Conservation (phyloP, 2,113 vertebrate genomes). For the Halichoeres trimaculatus region DNA sequence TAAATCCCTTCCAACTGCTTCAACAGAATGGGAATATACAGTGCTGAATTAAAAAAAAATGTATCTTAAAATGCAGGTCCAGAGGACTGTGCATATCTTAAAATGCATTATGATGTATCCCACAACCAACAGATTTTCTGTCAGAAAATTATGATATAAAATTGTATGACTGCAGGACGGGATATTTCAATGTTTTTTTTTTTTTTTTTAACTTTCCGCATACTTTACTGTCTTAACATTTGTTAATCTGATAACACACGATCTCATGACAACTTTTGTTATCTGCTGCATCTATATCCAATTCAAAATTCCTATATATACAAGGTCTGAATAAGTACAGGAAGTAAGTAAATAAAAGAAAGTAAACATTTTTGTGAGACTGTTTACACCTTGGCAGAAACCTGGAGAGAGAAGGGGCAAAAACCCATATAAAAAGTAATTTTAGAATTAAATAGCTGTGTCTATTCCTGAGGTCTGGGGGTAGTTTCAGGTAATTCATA, state of each 20-base stretch:
- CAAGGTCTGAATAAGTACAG: neutral
- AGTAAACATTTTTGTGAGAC: no score
- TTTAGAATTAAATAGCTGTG: neutral
- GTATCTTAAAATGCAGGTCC: no score
- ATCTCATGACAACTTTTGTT: neutral
- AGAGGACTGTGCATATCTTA: neutral
- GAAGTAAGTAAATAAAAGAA: no score
- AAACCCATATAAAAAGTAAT: neutral
- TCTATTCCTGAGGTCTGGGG: neutral
- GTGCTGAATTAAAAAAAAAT: neutral
- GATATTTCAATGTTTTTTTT: neutral
- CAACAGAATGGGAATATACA: neutral
- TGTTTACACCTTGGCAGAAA: no score
- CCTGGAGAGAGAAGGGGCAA: no score
- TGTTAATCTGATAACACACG: neutral
- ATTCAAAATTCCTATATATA: neutral
- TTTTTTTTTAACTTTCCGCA: neutral
- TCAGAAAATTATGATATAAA: neutral
- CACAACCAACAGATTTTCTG: no score
- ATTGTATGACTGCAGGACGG: neutral
- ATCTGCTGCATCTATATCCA: neutral
- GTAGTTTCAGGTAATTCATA: neutral
- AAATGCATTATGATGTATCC: neutral
- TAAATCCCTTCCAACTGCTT: neutral
- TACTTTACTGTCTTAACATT: neutral